phyloP scores from a whole-genome alignment of 2,888 invertebrate species.

The Conops quadrifasciatus region DNA sequence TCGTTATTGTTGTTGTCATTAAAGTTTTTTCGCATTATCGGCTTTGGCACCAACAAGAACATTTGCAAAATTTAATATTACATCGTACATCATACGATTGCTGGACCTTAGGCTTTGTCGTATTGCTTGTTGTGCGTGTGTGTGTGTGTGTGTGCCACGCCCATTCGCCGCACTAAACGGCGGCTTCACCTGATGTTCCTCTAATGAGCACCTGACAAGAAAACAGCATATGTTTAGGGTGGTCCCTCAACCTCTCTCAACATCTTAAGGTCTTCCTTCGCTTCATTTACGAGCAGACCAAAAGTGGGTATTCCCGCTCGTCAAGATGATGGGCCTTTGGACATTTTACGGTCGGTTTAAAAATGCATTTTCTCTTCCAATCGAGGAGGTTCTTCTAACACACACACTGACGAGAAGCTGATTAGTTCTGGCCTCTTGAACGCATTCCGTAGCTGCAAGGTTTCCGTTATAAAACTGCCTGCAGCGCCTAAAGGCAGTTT shows the following conservation, averaged over 20 bases:
- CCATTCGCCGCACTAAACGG: neutral
- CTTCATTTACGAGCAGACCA: conserved; percentile 13
- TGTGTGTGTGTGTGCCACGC: neutral
- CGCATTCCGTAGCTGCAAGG: conserved; percentile 12
- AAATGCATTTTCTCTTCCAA: neutral
- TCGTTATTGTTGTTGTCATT: too few species aligned
- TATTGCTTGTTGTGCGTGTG: neutral
- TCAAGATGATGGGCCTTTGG: neutral
- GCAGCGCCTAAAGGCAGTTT: too few species aligned
- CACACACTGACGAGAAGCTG: conserved; percentile 1
- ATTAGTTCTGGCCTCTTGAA: conserved; percentile 31
- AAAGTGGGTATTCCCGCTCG: neutral
- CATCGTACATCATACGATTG: neutral
- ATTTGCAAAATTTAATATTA: neutral
- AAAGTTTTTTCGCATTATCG: neutral
- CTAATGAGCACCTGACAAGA: conserved; percentile 20
- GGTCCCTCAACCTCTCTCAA: conserved; percentile 21
- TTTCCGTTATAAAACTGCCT: too few species aligned
- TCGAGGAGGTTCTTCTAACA: neutral
- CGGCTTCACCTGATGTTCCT: neutral
- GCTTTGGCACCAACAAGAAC: neutral
- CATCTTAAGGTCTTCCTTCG: too few species aligned
- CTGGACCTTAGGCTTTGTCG: neutral
- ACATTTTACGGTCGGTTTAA: conserved; percentile 4
- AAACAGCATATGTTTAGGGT: neutral